Base-by-base conservation (phyloP, 64 coral and sea anemone species). In the Acropora tenuis region DNA sequence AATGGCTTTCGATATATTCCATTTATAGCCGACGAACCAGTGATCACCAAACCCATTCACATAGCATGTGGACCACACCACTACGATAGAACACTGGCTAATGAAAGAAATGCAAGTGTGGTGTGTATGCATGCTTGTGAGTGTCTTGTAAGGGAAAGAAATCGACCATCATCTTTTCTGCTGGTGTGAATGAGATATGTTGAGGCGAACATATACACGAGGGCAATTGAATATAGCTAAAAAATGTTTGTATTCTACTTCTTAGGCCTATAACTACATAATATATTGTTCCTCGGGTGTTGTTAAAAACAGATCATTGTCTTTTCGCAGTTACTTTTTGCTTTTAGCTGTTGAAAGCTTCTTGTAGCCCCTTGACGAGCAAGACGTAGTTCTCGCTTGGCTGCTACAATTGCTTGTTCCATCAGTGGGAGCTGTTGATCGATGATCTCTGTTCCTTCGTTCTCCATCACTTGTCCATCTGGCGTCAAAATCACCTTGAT, bases 41-140 rank as follows among this genome's bases (percentile, higher is more conserved):
- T 94, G 2, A 90, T 55, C 9, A 17, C 57, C 43, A 40, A 63
- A 40, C 48, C 82, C 6, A 79, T 94, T 41, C 90, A 90, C 66
- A 74, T 94, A 75, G 83, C 88, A 48, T 94, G 52, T 81, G 42
- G 74, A 80, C 93, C 75, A 73, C 88, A 88, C 5, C 93, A 94
- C 68, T 90, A 94, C 72, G 93, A 94, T 57, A 66, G 58, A 11
- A 94, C 93, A 75, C 71, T 6, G 80, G 85, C 50, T 77, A 43
- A 16, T 73, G 46, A 88, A 41, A 74, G 50, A 72, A 20, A 76
- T 59, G 10, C 9, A 77, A 48, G 75, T 77, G 17, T 72, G 3
- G 13, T 72, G 69, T 41, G 30, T 72, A 19, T 72, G 12, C 60
- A 63, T 12, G 59, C 59, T 63, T 84, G 81, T 41, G 9, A 45